Conservation (phyloP, 2,888 invertebrate genomes). For the Parasteatoda lunata region DNA sequence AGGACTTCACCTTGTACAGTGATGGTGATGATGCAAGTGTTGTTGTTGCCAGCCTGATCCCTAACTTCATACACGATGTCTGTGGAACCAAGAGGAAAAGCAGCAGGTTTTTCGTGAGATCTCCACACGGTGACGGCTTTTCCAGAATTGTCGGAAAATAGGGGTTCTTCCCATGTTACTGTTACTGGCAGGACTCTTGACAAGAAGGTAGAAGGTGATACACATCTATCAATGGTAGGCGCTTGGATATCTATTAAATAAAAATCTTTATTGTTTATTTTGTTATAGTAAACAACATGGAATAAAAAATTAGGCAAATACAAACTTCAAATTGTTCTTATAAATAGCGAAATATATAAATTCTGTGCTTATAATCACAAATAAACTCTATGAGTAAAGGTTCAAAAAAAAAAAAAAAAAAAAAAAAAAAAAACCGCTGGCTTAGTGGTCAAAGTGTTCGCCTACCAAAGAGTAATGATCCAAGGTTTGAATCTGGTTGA, state of each 20-base stretch:
- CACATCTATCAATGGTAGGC: conserved; percentile 79
- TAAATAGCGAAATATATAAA: too few species aligned
- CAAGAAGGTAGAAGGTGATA: conserved; percentile 78
- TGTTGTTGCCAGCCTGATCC: conserved; percentile 79
- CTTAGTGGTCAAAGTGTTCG: too few species aligned
- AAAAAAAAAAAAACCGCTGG: too few species aligned
- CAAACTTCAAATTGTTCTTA: too few species aligned
- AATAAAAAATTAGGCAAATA: too few species aligned
- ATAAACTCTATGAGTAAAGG: too few species aligned
- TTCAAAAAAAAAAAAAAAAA: too few species aligned
- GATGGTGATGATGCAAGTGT: conserved; percentile 79
- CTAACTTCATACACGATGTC: conserved; percentile 78
- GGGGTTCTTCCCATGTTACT: conserved; percentile 79
- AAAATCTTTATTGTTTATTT: background rate
- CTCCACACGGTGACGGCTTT: conserved; percentile 72
- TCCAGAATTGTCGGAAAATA: conserved; percentile 79
- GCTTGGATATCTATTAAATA: conserved; percentile 77
- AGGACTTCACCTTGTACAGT: conserved; percentile 77
- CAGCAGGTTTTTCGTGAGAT: conserved; percentile 74
- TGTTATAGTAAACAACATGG: too few species aligned
- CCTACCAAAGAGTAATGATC: too few species aligned
- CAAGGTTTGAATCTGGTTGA: too few species aligned
- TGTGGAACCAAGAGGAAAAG: conserved; percentile 78
- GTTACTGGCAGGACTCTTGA: conserved; percentile 75
- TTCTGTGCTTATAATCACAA: too few species aligned